Conservation (phyloP, 2,888 invertebrate genomes). For the Andrena minutula region DNA sequence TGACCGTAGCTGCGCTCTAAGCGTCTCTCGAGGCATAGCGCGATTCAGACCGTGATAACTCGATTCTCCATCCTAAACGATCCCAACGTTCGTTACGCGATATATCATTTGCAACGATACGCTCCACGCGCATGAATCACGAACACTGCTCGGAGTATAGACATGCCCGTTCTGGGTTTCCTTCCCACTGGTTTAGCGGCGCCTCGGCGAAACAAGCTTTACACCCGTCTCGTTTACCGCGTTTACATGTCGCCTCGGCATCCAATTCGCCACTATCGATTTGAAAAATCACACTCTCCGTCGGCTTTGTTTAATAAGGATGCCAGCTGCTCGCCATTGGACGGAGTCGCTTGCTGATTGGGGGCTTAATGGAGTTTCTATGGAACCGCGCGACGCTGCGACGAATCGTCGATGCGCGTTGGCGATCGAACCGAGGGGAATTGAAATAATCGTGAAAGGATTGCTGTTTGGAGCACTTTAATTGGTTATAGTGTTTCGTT, state of each 20-base stretch:
- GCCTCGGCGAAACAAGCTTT: not conserved
- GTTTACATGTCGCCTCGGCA: not conserved
- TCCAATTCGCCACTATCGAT: slow-evolving; percentile 29
- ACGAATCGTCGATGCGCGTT: not conserved
- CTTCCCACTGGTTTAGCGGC: slow-evolving; percentile 23
- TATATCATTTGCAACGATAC: slow-evolving; percentile 53
- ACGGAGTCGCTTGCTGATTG: not conserved
- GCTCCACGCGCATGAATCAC: slow-evolving; percentile 57
- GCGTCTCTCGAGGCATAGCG: slow-evolving; percentile 59
- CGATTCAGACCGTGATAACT: slow-evolving; percentile 36
- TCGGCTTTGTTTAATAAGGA: not conserved
- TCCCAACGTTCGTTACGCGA: slow-evolving; percentile 35
- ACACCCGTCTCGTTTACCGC: not conserved
- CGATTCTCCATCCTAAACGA: slow-evolving; percentile 49
- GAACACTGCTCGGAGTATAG: slow-evolving; percentile 40
- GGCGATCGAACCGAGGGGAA: too few species aligned
- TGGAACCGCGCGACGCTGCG: not conserved
- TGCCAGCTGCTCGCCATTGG: not conserved
- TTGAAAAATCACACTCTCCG: slow-evolving; percentile 8
- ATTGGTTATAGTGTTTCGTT: too few species aligned
- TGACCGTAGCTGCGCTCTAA: slow-evolving; percentile 28
- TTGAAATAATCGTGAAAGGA: not conserved
- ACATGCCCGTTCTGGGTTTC: slow-evolving; percentile 29
- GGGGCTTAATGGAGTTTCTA: not conserved
- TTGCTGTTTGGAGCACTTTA: too few species aligned